Conservation (phyloP, 1,140 invertebrate species). For the Delia radicum region DNA sequence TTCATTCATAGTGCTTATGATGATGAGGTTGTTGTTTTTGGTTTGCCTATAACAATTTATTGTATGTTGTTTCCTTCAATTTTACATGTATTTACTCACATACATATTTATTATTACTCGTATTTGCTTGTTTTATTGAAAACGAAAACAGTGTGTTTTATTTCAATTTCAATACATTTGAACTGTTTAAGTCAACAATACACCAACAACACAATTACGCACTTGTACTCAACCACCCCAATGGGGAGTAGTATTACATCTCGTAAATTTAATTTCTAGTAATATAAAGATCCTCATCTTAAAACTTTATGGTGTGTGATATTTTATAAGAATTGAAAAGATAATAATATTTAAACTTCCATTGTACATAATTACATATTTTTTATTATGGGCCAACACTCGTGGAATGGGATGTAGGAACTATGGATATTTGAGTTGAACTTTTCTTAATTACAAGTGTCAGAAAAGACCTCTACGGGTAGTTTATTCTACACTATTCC, state of each 20-base stretch:
- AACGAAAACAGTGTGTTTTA: conserved; percentile 16
- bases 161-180: conserved; percentile 1
- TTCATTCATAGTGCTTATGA: too few relatives aligned
- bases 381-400: too few relatives aligned
- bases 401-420: too few relatives aligned
- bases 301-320: conserved; percentile 6
- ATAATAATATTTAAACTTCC: not conserved
- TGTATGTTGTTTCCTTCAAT: not conserved
- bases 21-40: too few relatives aligned
- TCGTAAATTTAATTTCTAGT: not conserved
- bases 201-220: not conserved
- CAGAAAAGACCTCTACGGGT: too few relatives aligned
- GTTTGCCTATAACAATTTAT: not conserved
- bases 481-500: too few relatives aligned
- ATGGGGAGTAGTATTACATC: not conserved
- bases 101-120: too few relatives aligned
- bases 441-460: too few relatives aligned
- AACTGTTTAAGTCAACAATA: not conserved
- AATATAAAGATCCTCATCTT: not conserved
- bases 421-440: too few relatives aligned
- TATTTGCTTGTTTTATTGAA: not conserved
- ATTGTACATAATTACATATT: not conserved
- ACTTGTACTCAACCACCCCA: too few relatives aligned
- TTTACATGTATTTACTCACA: not conserved
- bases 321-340: not conserved